Conservation (phyloP, 2,113 vertebrate genomes). For the Chionomys nivalis region DNA sequence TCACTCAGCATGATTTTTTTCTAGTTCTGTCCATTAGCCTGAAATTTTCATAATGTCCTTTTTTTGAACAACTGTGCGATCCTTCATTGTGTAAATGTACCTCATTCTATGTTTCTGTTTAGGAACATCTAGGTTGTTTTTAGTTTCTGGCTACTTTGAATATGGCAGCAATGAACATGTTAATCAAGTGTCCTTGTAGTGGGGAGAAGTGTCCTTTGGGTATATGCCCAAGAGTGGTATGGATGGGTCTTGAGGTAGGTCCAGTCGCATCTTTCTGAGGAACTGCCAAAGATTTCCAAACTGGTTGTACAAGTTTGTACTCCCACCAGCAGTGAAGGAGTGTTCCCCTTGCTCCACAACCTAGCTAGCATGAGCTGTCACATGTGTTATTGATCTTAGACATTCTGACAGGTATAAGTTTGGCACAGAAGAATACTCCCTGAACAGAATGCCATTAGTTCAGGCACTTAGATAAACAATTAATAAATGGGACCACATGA, state of each 20-base stretch:
- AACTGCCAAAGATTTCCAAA: background rate
- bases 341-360: background rate
- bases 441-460: background rate
- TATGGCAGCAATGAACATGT: background rate
- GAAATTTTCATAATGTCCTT: background rate
- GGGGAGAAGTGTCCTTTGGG: background rate
- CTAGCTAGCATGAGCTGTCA: background rate
- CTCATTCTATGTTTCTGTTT: background rate
- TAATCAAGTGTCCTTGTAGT: background rate
- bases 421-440: background rate
- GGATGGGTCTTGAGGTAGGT: background rate
- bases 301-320: background rate
- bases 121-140: background rate
- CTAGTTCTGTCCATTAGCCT: background rate
- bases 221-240: background rate
- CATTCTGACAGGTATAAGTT: background rate
- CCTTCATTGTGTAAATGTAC: background rate
- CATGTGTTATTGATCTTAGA: no score
- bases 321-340: background rate
- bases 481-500: background rate
- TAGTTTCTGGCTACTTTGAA: background rate
- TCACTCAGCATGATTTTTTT: background rate
- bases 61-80: background rate
- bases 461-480: background rate
- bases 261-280: background rate